These are phyloP conservation scores for Nymphalis polychloros DNA, from an alignment of 2,888 invertebrate species.

Conservation along the genomic window DNA sequence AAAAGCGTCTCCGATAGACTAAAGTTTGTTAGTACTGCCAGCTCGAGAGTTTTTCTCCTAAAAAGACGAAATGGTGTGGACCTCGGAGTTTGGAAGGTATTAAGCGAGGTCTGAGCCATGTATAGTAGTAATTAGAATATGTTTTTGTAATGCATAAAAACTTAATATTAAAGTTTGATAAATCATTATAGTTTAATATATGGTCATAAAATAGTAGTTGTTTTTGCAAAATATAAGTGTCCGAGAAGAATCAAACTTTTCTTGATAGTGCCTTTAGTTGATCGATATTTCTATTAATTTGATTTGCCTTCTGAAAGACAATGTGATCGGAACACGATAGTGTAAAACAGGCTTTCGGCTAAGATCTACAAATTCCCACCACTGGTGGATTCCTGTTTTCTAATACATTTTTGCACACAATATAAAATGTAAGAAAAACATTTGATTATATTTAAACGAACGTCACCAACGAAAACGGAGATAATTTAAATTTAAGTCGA, in stretches of 20 bases:
- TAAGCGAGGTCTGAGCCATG: background rate
- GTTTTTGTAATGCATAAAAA: background rate
- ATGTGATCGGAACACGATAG: too few species aligned
- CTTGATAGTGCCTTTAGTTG: too few species aligned
- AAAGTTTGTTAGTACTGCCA: slow-evolving; percentile 25
- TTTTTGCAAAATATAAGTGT: too few species aligned
- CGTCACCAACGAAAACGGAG: slow-evolving; percentile 5
- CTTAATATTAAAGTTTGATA: too few species aligned
- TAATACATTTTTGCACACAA: background rate
- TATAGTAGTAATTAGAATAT: background rate
- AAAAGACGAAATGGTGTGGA: slow-evolving; percentile 5
- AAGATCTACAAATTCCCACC: too few species aligned
- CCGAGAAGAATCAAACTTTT: too few species aligned
- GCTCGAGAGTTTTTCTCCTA: slow-evolving; percentile 9
- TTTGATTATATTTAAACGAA: slow-evolving; percentile 5
- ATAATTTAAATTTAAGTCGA: slow-evolving; percentile 27
- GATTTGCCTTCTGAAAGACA: too few species aligned
- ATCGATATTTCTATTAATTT: too few species aligned
- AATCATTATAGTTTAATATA: too few species aligned
- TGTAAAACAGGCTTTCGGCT: too few species aligned
- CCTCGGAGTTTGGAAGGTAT: slow-evolving; percentile 3
- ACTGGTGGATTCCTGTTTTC: too few species aligned
- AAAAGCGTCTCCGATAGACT: slow-evolving; percentile 29
- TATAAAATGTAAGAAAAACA: background rate
- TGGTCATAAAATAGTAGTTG: too few species aligned